phyloP scores from a whole-genome alignment of 2,888 invertebrate genomes.

The Drosophila eohydei region DNA sequence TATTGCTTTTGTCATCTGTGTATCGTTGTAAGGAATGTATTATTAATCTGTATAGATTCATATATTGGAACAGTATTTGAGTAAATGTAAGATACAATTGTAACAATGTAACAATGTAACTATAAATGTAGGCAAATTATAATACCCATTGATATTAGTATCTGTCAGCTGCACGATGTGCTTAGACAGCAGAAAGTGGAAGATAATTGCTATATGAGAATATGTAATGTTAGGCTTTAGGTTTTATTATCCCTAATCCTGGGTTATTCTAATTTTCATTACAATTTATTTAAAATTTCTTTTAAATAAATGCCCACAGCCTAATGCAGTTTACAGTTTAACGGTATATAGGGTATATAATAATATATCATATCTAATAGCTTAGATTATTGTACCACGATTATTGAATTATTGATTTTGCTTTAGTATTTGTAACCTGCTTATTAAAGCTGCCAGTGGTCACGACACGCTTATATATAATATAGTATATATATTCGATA shows the following conservation, averaged over 20 bases:
- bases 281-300: neutral
- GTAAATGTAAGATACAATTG: neutral
- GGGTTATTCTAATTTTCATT: neutral
- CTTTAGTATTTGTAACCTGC: neutral
- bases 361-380: neutral
- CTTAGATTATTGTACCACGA: neutral
- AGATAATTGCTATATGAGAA: neutral
- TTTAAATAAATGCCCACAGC: neutral
- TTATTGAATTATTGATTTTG: slow-evolving; percentile 10
- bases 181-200: too few relatives aligned
- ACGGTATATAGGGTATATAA: neutral
- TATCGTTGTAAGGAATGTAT: neutral
- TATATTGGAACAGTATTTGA: neutral
- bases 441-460: neutral
- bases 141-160: neutral
- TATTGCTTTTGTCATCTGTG: neutral
- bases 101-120: too few relatives aligned
- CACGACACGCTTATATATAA: neutral
- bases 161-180: neutral
- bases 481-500: neutral
- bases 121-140: neutral
- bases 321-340: neutral
- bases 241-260: neutral
- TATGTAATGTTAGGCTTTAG: neutral
- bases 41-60: neutral